Base-by-base conservation (phyloP, 2,113 vertebrate genomes). In the Rhabdornis inornatus region DNA sequence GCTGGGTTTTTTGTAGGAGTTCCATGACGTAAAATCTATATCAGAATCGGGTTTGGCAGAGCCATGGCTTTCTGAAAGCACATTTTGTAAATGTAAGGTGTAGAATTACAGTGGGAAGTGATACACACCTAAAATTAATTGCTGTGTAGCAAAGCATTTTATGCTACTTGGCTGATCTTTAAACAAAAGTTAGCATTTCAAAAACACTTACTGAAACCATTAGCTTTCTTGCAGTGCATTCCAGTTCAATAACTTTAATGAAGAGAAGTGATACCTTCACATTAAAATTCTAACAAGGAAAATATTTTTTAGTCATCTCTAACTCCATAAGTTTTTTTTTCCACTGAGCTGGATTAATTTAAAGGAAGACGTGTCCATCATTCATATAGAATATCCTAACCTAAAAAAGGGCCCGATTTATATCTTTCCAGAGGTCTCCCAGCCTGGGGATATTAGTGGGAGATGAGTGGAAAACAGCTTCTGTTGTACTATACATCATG, bases 131-230 rank as follows among this genome's bases (percentile, higher is more conserved):
- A 50, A 95, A 89, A 91, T 82, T 87, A 85, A 87, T 85, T 85
- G 70, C 78, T 82, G 23, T 59, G 35, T 53, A 87, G 63, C 50
- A 90, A 65, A 89, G 49, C 3, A 2, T 65, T 88, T 92, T 88
- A 52, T 83, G 74, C 45, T 59, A 23, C 42, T 86, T 90, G 68
- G 63, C 84, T 91, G 63, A 76, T 94, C 75, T 90, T 91, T 83
- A 90, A 92, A 80, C 50, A 95, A 84, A 94, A 92, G 57, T 88
- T 86, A 86, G 27, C 42, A 39, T 92, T 93, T 91, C 87, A 89
- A 57, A 94, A 95, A 35, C 35, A 30, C 4, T 75, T 79, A 23
- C 52, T 40, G 59, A 92, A 70, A n/a, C 47, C 50, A 59, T 83
- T 77, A 77, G 71, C 57, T 95, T 90, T 79, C 82, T 90, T 66